Base-by-base conservation (phyloP, 2,888 invertebrate genomes). In the Eulithis testata region DNA sequence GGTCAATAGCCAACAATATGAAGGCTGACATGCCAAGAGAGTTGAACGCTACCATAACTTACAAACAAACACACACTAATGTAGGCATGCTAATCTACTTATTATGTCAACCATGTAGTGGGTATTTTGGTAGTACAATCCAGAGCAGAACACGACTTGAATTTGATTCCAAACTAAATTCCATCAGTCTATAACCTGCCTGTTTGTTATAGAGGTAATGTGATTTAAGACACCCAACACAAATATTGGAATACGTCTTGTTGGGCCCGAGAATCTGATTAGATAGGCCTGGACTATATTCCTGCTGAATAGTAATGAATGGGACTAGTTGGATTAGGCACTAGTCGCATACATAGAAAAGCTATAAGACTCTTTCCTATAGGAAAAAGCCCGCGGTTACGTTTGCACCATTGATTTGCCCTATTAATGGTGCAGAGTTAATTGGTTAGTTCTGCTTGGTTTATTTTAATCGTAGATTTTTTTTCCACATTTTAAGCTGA, bases 191-290 rank as follows among this genome's bases (percentile, higher is more conserved):
- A 87, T 86, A 73, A 90, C 91, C 90, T 90, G 89, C 72, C 82
- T 84, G 82, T 83, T 89, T 85, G 90, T 87, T 88, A 86, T 65
- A 78, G 79, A 75, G 78, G 80, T 81, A 91, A 93, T 92, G 86
- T 87, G 87, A 91, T 92, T 92, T 91, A 89, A 88, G 91, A 88
- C 84, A 81, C 73, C 81, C 82, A 88, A 90, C 82, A 87, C 91
- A 91, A 93, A 91, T 89, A 90, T 88, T 90, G 85, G 85, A 83
- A 83, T 84, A 79, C 82, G 85, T 85, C 84, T 88, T 86, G 88
- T 88, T 83, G 81, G 49, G 83, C 79, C 78, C 80, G 76, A 77
- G 74, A 75, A 77, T 82, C 81, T 89, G 87, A 91, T 91, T 87
- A 90, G 83, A 80, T 81, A 85, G 84, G 82, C 84, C 76, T 82